Percentiles rank a stretch among this genome's conserved stretches.
Conservation (phyloP, 30 jellyfish, hydroid and myxozoan species). For the Aurelia aurita region DNA sequence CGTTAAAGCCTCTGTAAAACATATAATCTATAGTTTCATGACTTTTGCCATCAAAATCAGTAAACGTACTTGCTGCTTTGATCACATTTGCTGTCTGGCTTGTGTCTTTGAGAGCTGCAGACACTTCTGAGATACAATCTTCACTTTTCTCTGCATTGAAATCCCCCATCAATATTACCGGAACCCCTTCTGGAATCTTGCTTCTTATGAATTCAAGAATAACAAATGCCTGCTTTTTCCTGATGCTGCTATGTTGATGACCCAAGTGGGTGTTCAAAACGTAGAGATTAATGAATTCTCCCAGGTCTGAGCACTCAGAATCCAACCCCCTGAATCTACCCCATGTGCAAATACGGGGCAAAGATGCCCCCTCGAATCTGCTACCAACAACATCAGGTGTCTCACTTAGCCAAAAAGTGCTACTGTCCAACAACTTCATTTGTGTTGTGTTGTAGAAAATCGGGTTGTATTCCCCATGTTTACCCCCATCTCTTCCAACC, state of each 20-base stretch:
- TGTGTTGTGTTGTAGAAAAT: slow-evolving; percentile 16
- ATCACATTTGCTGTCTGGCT: slow-evolving; percentile 7
- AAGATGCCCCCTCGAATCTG: slow-evolving; percentile 15
- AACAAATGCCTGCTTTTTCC: slow-evolving; percentile 14
- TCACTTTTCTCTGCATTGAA: slow-evolving; percentile 26
- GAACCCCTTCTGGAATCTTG: neutral
- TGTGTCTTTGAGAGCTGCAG: slow-evolving; percentile 12
- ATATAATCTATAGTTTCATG: slow-evolving; percentile 3
- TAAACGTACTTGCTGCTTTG: slow-evolving; percentile 15
- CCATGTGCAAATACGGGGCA: slow-evolving; percentile 53
- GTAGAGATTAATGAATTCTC: neutral
- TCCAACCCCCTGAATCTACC: slow-evolving; percentile 10
- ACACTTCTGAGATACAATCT: neutral
- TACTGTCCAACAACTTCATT: slow-evolving; percentile 2
- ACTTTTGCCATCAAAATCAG: slow-evolving; percentile 21
- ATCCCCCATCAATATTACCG: slow-evolving; percentile 26
- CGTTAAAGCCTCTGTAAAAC: slow-evolving; percentile 26
- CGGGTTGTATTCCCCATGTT: slow-evolving; percentile 43
- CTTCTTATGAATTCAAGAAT: neutral
- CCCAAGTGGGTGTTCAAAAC: slow-evolving; percentile 42
- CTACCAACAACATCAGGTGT: slow-evolving; percentile 26
- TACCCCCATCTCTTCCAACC: slow-evolving; percentile 14
- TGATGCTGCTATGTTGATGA: neutral
- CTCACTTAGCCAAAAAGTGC: slow-evolving; percentile 41
- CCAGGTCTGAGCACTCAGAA: neutral